phyloP scores from a whole-genome alignment of 2,888 invertebrate genomes.

The Chymomyza amoena region DNA sequence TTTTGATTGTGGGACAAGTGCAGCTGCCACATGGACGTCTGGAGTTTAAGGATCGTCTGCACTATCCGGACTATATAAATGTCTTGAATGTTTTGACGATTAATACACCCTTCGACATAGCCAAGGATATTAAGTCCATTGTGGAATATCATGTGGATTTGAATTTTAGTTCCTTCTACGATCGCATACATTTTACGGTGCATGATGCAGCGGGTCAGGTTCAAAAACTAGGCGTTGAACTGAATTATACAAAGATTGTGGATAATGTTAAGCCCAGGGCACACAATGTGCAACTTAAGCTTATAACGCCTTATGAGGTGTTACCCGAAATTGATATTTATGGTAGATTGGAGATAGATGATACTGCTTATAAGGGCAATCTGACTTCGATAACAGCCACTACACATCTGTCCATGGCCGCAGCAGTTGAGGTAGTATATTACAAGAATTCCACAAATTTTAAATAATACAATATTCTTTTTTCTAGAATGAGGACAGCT shows the following conservation, averaged over 20 bases:
- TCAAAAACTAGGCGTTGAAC: conserved; percentile 77
- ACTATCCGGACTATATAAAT: conserved; percentile 80
- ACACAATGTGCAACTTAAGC: conserved; percentile 79
- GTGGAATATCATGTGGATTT: conserved; percentile 80
- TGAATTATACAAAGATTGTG: conserved; percentile 79
- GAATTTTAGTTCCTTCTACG: conserved; percentile 78
- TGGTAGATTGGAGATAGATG: conserved; percentile 79
- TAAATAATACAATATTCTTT: conserved; percentile 17
- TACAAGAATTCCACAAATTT: no score
- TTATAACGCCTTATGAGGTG: conserved; percentile 81
- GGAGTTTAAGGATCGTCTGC: conserved; percentile 81
- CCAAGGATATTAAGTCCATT: conserved; percentile 79
- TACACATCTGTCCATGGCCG: conserved; percentile 80
- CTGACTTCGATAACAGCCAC: conserved; percentile 80
- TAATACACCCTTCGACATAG: conserved; percentile 80
- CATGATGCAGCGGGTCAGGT: conserved; percentile 72
- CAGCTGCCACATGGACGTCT: conserved; percentile 81
- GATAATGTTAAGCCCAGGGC: conserved; percentile 78
- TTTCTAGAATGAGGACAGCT: conserved; percentile 82
- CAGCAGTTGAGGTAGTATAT: conserved; percentile 80
- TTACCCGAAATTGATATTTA: conserved; percentile 79
- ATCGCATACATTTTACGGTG: conserved; percentile 79
- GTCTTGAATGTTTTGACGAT: conserved; percentile 81
- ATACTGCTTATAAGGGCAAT: conserved; percentile 80
- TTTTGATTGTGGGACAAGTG: conserved; percentile 79